phyloP scores from a whole-genome alignment of 2,888 invertebrate species.

The Mesoligia furuncula region DNA sequence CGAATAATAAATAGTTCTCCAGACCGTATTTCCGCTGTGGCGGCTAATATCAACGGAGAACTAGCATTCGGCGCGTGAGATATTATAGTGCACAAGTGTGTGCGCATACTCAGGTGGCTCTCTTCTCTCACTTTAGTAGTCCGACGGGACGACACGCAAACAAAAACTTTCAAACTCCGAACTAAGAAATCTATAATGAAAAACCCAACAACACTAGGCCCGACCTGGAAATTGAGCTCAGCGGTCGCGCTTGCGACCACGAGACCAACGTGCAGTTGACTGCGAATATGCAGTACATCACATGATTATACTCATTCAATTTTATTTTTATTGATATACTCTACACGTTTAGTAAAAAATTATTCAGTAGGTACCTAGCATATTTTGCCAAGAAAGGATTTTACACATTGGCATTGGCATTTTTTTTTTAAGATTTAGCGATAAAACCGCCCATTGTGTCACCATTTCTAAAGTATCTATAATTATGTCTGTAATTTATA shows the following conservation, averaged over 20 bases:
- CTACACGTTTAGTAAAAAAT: neutral
- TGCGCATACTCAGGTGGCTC: neutral
- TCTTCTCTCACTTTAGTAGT: neutral
- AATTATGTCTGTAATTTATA: too few species aligned
- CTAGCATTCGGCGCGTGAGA: neutral
- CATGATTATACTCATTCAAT: neutral
- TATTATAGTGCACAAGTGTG: neutral
- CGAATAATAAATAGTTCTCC: too few species aligned
- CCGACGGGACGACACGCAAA: neutral
- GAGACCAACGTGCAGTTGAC: neutral
- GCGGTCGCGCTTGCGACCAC: neutral
- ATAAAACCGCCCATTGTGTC: too few species aligned
- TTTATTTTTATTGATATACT: neutral
- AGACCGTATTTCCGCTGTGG: neutral
- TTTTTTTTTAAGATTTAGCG: too few species aligned
- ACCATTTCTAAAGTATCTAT: too few species aligned
- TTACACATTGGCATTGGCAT: too few species aligned
- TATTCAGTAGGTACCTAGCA: neutral
- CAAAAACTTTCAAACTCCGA: too few species aligned
- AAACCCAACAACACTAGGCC: neutral
- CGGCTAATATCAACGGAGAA: neutral
- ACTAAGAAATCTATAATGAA: neutral
- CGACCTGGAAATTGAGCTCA: neutral
- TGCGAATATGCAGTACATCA: neutral
- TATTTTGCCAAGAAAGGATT: neutral